Base-by-base conservation (phyloP, 1,140 invertebrate genomes). In the Drosophila trapezifrons region DNA sequence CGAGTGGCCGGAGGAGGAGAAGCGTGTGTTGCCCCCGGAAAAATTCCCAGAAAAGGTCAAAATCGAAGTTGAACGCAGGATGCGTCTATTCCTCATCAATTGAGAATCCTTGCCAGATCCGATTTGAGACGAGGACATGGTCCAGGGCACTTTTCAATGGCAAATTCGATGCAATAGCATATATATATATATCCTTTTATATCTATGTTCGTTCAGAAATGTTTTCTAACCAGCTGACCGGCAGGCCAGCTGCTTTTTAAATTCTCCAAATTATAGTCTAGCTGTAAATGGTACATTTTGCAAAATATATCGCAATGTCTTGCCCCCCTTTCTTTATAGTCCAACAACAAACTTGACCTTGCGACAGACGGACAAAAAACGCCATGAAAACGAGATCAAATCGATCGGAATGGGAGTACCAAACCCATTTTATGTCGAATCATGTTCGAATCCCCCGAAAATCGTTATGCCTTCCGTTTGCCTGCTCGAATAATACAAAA, bases 361-460 rank as follows among this genome's bases (percentile, higher is more conserved):
- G 58, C 18, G 10, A 15, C 12, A 15, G 32, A 32, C 12, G 10
- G 32, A 32, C 25, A 17, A 35, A 10, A 4, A 17, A 29, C 9
- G 22, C 35, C 35, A 37, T 17, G 4, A 35, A 63, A 69, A 66
- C 37, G 46, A 69, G 46, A 69, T 66, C 62, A 66, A 66, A 32
- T 63, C 57, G 20, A 17, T 65, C 15, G 20, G 3, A 18, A 32
- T 10, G 35, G 35, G 35, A 37, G 46, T 20, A 17, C 56, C 56
- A 27, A 60, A 51, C 32, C 32, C 27, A 46, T 45, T 57, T 71
- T 32, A 5, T 71, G 67, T 29, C 71, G 42, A 74, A 29, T 64
- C 71, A 73, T 54, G 35, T 17, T 52, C 4, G 42, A 60, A 40
- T 74, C 22, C 25, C 35, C 27, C n/a, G 29, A 52, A 32, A 27